A percentile compares a stretch with the other conserved stretches of the same genome.
Conservation (phyloP, 1,140 invertebrate species). For the Dinothrombium tinctorium region DNA sequence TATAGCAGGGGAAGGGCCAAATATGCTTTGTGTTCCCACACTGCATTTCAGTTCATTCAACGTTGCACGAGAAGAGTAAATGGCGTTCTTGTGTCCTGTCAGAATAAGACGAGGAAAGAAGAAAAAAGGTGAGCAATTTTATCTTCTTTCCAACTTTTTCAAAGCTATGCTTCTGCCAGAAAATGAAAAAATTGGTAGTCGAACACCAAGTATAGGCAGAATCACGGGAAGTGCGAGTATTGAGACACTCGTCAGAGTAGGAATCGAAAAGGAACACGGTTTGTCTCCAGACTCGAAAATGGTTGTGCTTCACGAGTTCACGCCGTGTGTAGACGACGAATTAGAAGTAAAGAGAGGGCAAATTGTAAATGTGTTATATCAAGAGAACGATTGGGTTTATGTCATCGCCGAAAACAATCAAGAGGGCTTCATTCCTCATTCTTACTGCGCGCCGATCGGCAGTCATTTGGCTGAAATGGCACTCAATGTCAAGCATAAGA, state of each 20-base stretch:
- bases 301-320: conserved; percentile 82
- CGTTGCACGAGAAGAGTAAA: conserved; percentile 21
- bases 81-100: conserved; percentile 82
- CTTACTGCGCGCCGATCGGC: conserved; percentile 64
- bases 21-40: too few relatives aligned
- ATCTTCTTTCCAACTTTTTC: conserved; percentile 2
- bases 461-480: conserved; percentile 48
- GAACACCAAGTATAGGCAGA: conserved; percentile 42
- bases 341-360: conserved; percentile 48
- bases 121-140: conserved; percentile 64
- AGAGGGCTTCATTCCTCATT: conserved; percentile 82
- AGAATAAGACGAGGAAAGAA: conserved; percentile 72
- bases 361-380: conserved; percentile 71
- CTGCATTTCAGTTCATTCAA: too few relatives aligned
- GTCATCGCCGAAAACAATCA: conserved; percentile 59
- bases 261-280: conserved; percentile 60
- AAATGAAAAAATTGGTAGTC: conserved; percentile 43
- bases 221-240: conserved; percentile 86
- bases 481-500: conserved; percentile 44
- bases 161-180: conserved; percentile 19
- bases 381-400: conserved; percentile 91
- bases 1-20: too few relatives aligned
- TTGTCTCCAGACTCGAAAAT: conserved; percentile 76
- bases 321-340: conserved; percentile 81
- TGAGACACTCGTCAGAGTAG: conserved; percentile 73